Evolutionary conservation across 2,113 vertebrate species (phyloP).

Genomic region (Alosa alosa): DNA sequence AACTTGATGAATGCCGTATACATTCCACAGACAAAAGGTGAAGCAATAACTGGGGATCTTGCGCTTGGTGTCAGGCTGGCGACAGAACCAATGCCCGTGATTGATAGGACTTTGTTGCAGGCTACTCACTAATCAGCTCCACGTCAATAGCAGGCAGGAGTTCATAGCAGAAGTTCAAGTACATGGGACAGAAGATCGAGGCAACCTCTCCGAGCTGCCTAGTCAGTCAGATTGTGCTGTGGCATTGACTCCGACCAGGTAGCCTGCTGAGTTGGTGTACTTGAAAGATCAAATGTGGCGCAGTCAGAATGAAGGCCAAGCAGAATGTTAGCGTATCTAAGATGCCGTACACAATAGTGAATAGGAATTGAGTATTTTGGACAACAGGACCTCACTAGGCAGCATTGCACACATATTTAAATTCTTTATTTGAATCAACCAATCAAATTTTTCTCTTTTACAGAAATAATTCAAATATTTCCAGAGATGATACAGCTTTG

Average conservation of each 20-base stretch:
- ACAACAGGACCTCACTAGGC: neutral
- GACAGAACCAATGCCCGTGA: neutral
- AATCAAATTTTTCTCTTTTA: no score
- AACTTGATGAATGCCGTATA: neutral
- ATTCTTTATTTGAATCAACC: no score
- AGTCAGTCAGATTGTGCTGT: neutral
- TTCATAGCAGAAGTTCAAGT: conserved; percentile 14
- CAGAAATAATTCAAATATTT: no score
- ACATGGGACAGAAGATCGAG: neutral
- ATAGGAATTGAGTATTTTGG: neutral
- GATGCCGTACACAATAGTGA: neutral
- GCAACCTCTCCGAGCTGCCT: neutral
- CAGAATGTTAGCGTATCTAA: neutral
- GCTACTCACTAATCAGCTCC: neutral
- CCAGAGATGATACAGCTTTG: no score
- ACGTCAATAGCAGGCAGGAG: neutral
- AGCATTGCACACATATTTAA: no score
- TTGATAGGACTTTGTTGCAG: neutral
- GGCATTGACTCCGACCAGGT: neutral
- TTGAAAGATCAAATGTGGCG: neutral
- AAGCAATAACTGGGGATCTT: neutral
- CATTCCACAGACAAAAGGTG: neutral
- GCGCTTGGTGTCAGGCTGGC: neutral
- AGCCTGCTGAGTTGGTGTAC: neutral
- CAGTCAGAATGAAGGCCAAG: neutral